These are phyloP conservation scores for Samia ricini DNA, from an alignment of 1,140 invertebrate genomes.

Conservation along the genomic window DNA sequence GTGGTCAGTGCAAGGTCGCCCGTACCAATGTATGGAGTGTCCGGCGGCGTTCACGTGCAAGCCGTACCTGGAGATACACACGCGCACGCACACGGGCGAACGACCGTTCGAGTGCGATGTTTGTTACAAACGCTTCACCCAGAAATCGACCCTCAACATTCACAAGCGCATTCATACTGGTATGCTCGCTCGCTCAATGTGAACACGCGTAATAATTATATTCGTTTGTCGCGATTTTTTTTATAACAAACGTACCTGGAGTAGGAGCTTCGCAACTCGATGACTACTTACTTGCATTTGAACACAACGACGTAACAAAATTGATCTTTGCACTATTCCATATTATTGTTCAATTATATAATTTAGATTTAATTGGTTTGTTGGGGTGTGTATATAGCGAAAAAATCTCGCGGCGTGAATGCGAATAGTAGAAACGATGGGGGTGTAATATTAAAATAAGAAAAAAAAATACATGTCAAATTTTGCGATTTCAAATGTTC, in stretches of 20 bases:
- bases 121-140: slow-evolving; percentile 83
- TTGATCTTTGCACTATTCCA: too few relatives aligned
- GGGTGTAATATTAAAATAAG: too few relatives aligned
- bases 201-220: neutral
- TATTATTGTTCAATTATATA: too few relatives aligned
- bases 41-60: slow-evolving; percentile 82
- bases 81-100: slow-evolving; percentile 87
- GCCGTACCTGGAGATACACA: slow-evolving; percentile 85
- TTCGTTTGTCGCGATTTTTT: neutral
- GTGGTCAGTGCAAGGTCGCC: slow-evolving; percentile 71
- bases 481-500: neutral
- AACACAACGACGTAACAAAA: neutral
- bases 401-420: too few relatives aligned
- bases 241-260: neutral
- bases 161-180: slow-evolving; percentile 90
- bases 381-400: too few relatives aligned
- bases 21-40: slow-evolving; percentile 82
- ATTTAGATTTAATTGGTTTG: too few relatives aligned
- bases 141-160: slow-evolving; percentile 86
- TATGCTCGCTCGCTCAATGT: slow-evolving; percentile 42
- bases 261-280: neutral
- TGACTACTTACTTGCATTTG: neutral
- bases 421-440: too few relatives aligned
- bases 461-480: too few relatives aligned
- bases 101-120: slow-evolving; percentile 84